These are phyloP conservation scores for Brachionus paranguensis DNA, from an alignment of 1,140 invertebrate species.

Conservation along the genomic window DNA sequence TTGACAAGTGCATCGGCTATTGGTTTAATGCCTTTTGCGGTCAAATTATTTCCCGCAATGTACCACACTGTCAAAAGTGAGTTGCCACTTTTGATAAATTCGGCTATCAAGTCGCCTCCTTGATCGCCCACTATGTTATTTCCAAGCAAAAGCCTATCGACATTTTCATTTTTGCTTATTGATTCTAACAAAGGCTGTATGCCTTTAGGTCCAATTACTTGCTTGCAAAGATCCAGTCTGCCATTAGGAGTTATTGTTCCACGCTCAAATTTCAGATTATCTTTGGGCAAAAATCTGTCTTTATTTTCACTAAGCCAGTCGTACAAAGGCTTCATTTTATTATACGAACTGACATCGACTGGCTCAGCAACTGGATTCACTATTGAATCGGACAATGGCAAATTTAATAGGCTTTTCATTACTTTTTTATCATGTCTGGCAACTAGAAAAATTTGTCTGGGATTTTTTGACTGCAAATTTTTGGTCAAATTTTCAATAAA, in stretches of 20 bases:
- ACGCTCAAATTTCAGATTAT: background rate
- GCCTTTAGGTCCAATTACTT: constrained; percentile 35
- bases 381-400: constrained; percentile 19
- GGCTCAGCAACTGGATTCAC: constrained; percentile 19
- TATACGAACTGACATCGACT: constrained; percentile 6
- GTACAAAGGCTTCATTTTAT: constrained; percentile 18
- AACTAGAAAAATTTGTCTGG: background rate
- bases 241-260: constrained; percentile 29
- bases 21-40: background rate
- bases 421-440: constrained; percentile 17
- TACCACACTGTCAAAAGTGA: constrained; percentile 10
- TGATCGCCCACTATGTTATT: constrained; percentile 32
- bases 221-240: constrained; percentile 38
- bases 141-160: constrained; percentile 8
- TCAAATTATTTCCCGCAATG: constrained; percentile 35
- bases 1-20: background rate
- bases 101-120: background rate
- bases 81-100: constrained; percentile 5
- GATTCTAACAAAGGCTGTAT: constrained; percentile 9
- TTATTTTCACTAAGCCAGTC: constrained; percentile 22
- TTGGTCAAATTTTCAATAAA: background rate
- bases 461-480: background rate
- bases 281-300: background rate
- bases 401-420: background rate
- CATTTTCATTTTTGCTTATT: background rate